phyloP scores from a whole-genome alignment of 2,888 invertebrate species.

The Alloscopus bannaensis region DNA sequence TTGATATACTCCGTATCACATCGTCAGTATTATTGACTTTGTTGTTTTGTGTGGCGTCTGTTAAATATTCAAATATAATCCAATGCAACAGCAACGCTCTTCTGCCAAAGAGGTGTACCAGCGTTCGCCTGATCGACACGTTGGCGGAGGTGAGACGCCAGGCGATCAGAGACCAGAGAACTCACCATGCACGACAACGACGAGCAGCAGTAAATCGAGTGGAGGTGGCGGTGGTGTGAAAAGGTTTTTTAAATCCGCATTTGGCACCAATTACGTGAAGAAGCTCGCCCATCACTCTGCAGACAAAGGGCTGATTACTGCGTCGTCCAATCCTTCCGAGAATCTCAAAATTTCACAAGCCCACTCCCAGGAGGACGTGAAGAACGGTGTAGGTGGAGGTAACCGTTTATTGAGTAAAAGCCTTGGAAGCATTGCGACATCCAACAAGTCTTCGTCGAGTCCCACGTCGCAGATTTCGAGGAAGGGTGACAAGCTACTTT shows the following conservation, averaged over 20 bases:
- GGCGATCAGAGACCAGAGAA: constrained; percentile 24
- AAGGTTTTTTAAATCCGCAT: constrained; percentile 48
- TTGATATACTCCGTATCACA: too few species aligned
- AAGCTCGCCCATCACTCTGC: constrained; percentile 35
- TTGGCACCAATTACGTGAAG: constrained; percentile 53
- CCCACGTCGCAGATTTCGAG: neutral
- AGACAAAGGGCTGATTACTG: constrained; percentile 30
- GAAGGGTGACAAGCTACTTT: constrained; percentile 12
- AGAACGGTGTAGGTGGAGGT: too few species aligned
- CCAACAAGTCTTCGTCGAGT: constrained; percentile 3
- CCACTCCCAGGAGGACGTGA: constrained; percentile 45
- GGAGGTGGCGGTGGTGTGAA: constrained; percentile 52
- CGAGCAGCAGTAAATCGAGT: constrained; percentile 15
- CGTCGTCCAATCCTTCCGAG: neutral
- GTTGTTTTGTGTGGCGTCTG: neutral
- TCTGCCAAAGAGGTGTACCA: constrained; percentile 39
- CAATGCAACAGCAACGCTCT: constrained; percentile 55
- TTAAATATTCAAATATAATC: constrained; percentile 19
- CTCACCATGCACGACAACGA: neutral
- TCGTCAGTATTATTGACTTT: neutral
- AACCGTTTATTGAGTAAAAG: neutral
- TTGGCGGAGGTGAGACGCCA: constrained; percentile 29
- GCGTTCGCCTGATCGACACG: constrained; percentile 25
- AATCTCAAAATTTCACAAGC: constrained; percentile 27
- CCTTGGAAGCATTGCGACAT: neutral